Conservation (phyloP, 1,140 invertebrate species). For the Whitmania pigra region DNA sequence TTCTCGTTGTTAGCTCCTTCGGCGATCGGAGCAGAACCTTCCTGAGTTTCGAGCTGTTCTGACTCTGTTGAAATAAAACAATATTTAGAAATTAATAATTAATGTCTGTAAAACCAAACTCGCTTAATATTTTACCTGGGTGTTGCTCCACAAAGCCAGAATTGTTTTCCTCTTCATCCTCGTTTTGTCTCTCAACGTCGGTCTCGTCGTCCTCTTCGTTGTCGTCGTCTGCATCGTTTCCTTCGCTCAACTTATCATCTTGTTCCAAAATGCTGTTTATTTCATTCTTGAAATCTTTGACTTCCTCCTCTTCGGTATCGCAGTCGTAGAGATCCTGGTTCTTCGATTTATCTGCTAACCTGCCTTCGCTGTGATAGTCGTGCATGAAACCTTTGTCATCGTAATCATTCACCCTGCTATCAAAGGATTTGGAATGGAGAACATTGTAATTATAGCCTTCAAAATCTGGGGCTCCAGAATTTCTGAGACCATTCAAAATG, state of each 20-base stretch:
- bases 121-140: conserved; percentile 8
- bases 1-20: conserved; percentile 14
- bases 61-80: conserved; percentile 23
- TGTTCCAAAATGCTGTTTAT: not conserved
- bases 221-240: not conserved
- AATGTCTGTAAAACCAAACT: not conserved
- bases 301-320: conserved; percentile 20
- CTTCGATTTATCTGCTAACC: not conserved
- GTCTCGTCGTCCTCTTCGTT: conserved; percentile 22
- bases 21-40: conserved; percentile 24
- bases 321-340: conserved; percentile 9
- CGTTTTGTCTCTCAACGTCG: conserved; percentile 18
- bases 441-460: too few relatives aligned
- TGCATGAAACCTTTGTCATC: too few relatives aligned
- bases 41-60: conserved; percentile 23
- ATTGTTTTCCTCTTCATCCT: conserved; percentile 27
- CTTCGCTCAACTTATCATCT: not conserved
- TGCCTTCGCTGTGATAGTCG: too few relatives aligned
- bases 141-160: conserved; percentile 24
- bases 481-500: too few relatives aligned
- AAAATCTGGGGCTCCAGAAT: too few relatives aligned
- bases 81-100: not conserved
- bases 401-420: too few relatives aligned
- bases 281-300: conserved; percentile 10
- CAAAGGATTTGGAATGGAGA: too few relatives aligned